Percentiles rank a stretch among this genome's conserved stretches.
phyloP scores from a whole-genome alignment of 2,797 vertebrate species.

The Gila robusta region DNA sequence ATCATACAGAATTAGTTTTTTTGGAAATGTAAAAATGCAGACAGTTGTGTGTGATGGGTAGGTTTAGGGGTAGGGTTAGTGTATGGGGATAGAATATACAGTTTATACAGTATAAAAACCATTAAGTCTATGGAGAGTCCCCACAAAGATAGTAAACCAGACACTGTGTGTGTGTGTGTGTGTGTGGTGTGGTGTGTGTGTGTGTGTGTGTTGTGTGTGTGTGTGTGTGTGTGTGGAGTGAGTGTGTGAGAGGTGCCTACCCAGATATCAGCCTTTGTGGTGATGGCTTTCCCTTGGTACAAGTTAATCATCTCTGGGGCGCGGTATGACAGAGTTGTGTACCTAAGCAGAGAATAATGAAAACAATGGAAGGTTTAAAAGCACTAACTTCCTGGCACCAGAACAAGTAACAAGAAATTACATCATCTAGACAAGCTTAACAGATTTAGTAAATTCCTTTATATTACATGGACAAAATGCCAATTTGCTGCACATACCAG shows the following conservation, averaged over 20 bases:
- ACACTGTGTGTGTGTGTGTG: not conserved
- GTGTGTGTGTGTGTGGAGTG: not conserved
- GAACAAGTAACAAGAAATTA: not conserved
- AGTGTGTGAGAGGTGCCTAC: slow-evolving; percentile 77
- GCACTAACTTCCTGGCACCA: not conserved
- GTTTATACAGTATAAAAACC: too few species aligned
- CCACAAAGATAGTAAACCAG: too few species aligned
- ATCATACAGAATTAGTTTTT: too few species aligned
- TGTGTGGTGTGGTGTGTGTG: not conserved
- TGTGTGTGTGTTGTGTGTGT: not conserved
- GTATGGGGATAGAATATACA: too few species aligned
- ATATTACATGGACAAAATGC: not conserved
- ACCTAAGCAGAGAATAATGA: slow-evolving; percentile 76
- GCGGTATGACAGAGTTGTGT: slow-evolving; percentile 97
- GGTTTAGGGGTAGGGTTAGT: too few species aligned
- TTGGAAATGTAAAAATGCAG: too few species aligned
- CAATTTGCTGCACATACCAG: not conserved
- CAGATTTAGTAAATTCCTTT: not conserved
- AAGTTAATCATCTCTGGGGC: slow-evolving; percentile 99
- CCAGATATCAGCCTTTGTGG: slow-evolving; percentile 99
- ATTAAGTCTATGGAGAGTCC: too few species aligned
- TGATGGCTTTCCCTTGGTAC: slow-evolving; percentile 95
- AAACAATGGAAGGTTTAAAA: slow-evolving; percentile 15
- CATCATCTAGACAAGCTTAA: not conserved
- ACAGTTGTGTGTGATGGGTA: too few species aligned